These are phyloP conservation scores for Arenicola marina DNA, from an alignment of 2,888 invertebrate genomes.

Conservation along the genomic window DNA sequence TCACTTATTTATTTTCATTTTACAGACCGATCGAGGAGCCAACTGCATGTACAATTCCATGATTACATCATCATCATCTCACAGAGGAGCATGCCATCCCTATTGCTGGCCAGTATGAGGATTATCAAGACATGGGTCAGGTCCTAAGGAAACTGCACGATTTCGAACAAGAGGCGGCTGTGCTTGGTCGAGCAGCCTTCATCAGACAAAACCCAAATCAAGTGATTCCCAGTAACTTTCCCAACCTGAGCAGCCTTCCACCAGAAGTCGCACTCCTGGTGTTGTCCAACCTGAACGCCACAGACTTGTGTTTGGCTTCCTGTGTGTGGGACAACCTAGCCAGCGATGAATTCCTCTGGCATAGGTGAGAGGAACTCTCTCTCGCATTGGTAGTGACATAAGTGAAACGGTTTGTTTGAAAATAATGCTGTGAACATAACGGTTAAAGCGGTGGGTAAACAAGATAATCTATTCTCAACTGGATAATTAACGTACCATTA, in stretches of 20 bases:
- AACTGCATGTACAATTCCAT: no score
- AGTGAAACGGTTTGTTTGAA: no score
- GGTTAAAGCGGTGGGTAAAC: no score
- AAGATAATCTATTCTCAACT: no score
- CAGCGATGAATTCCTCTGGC: constrained; percentile 64
- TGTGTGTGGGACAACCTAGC: constrained; percentile 64
- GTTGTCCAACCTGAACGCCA: constrained; percentile 63
- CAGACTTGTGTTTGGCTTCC: constrained; percentile 64
- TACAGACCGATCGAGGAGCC: no score
- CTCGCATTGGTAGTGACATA: no score
- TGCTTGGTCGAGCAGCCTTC: neutral
- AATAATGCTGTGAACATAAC: no score
- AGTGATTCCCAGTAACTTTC: constrained; percentile 15
- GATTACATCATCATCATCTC: no score
- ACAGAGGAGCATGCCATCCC: no score
- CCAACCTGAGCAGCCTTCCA: constrained; percentile 61
- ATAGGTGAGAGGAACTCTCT: constrained; percentile 58
- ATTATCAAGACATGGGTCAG: constrained; percentile 32
- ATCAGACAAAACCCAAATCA: neutral
- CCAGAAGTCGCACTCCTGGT: constrained; percentile 63
- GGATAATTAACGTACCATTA: no score
- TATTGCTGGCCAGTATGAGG: no score
- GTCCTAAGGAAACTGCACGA: constrained; percentile 27
- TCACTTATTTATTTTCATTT: no score
- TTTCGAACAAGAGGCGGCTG: constrained; percentile 22